These are phyloP conservation scores for Corvus moneduloides DNA, from an alignment of 2,113 vertebrate genomes.

Conservation along the genomic window DNA sequence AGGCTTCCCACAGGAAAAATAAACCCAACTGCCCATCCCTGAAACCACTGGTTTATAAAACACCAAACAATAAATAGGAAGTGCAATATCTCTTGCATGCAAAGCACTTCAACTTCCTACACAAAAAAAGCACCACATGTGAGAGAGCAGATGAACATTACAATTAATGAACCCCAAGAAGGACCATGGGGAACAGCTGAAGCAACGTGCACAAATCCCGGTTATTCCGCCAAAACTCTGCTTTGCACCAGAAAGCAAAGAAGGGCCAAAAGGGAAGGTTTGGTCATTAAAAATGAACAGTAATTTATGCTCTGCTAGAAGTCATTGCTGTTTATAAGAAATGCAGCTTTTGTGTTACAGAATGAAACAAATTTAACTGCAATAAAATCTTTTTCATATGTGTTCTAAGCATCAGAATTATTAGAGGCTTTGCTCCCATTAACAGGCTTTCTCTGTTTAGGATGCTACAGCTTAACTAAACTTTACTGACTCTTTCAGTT, in stretches of 20 bases:
- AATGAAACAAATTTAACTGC: constrained; percentile 19
- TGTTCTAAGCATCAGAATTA: constrained; percentile 47
- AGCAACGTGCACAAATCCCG: neutral
- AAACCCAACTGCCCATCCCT: neutral
- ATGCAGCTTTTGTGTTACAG: constrained; percentile 21
- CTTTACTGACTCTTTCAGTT: constrained; percentile 56
- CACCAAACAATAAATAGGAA: neutral
- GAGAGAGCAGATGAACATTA: neutral
- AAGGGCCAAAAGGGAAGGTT: neutral
- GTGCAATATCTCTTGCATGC: neutral
- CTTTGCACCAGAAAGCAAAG: neutral
- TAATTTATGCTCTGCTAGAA: constrained; percentile 15
- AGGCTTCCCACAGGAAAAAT: neutral
- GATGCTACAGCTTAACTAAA: constrained; percentile 70
- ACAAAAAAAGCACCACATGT: neutral
- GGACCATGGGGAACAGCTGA: neutral
- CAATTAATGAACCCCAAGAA: neutral
- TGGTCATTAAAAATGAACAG: neutral
- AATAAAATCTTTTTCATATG: constrained; percentile 7
- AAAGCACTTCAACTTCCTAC: neutral
- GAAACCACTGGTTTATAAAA: neutral
- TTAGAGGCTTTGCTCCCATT: constrained; percentile 45
- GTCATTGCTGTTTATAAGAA: neutral
- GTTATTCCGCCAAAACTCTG: neutral
- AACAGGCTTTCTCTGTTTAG: constrained; percentile 47